These are phyloP conservation scores for Hofmannophila pseudospretella DNA, from an alignment of 2,888 invertebrate species.

Conservation along the genomic window DNA sequence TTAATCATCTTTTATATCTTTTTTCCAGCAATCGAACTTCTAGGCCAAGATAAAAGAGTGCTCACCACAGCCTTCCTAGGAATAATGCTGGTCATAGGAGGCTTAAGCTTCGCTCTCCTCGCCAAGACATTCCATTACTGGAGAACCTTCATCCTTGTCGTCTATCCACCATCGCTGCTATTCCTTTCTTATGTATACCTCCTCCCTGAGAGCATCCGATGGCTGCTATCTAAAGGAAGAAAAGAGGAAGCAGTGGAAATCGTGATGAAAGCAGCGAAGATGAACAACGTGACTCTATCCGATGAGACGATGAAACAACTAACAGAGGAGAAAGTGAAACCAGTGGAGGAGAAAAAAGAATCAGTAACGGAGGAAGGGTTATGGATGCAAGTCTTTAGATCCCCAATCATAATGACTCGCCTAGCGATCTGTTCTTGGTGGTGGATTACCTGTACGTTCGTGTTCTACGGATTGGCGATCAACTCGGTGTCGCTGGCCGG, in stretches of 20 bases:
- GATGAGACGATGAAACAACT: constrained; percentile 62
- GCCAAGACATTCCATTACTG: constrained; percentile 85
- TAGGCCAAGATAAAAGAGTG: constrained; percentile 64
- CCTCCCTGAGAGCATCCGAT: constrained; percentile 87
- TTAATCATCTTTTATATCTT: background rate
- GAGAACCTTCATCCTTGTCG: constrained; percentile 81
- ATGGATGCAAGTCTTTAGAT: constrained; percentile 55
- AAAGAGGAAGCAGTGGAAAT: constrained; percentile 81
- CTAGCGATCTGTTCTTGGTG: constrained; percentile 75
- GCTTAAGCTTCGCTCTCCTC: constrained; percentile 81
- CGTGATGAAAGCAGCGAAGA: constrained; percentile 79
- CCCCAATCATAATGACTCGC: constrained; percentile 60
- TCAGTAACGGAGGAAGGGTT: constrained; percentile 36
- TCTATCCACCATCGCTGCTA: constrained; percentile 83
- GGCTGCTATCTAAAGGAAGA: constrained; percentile 84
- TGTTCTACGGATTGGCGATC: constrained; percentile 88
- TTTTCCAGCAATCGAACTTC: constrained; percentile 60
- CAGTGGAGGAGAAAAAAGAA: constrained; percentile 37
- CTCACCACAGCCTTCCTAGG: constrained; percentile 63
- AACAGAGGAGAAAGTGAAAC: constrained; percentile 49
- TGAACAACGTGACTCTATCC: constrained; percentile 75
- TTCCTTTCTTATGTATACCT: constrained; percentile 83
- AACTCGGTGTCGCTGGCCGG: constrained; percentile 87
- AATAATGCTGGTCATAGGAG: constrained; percentile 81
- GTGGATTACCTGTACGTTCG: constrained; percentile 88